These are phyloP conservation scores for Martes martes DNA, from an alignment of 2,113 vertebrate genomes.

Conservation along the genomic window DNA sequence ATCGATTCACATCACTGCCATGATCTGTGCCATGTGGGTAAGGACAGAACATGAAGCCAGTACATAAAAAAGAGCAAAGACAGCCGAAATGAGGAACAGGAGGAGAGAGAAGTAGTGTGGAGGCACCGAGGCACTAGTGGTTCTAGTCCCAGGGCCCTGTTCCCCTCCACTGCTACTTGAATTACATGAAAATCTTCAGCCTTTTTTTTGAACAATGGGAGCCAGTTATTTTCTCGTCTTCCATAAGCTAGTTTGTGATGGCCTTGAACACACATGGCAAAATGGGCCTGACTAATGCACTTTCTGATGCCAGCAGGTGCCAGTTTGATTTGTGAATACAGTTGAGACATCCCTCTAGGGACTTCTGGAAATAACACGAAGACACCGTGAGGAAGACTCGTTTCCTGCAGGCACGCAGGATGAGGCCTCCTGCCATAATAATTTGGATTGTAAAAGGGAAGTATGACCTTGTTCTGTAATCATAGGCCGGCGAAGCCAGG, in stretches of 20 bases:
- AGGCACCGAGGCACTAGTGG: not conserved
- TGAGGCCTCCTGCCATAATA: not conserved
- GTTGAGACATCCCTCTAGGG: not conserved
- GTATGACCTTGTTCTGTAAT: not conserved
- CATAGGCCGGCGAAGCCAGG: not conserved
- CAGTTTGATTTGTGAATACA: conserved; percentile 45
- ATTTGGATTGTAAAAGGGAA: conserved; percentile 1
- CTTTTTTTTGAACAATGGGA: not conserved
- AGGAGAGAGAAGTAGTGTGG: not conserved
- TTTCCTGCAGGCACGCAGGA: not conserved
- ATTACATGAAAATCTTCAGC: not conserved
- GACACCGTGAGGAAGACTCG: not conserved
- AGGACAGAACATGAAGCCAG: not conserved
- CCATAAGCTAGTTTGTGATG: not conserved
- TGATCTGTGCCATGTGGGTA: not conserved
- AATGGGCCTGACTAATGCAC: not conserved
- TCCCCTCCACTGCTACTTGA: not conserved
- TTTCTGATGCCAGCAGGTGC: conserved; percentile 31
- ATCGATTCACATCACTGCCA: not conserved
- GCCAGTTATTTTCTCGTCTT: not conserved
- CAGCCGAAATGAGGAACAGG: not conserved
- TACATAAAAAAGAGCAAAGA: not conserved
- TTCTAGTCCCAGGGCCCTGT: not conserved
- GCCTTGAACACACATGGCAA: not conserved
- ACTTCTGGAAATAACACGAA: not conserved